Conservation (phyloP, 1,140 invertebrate genomes). For the Drosophila arawakana region DNA sequence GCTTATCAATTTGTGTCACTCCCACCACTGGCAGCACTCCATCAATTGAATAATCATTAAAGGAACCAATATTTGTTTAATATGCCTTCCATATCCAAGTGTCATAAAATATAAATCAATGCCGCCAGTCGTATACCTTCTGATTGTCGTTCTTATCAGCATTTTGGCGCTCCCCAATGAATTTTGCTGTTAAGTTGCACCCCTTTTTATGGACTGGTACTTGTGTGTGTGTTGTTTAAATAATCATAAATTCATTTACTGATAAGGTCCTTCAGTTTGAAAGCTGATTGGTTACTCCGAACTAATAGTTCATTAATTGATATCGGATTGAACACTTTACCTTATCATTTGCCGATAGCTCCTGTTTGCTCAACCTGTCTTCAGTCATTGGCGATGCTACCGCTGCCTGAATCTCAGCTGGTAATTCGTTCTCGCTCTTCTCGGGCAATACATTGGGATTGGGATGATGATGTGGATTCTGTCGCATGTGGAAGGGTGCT, state of each 20-base stretch:
- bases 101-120: constrained; percentile 33
- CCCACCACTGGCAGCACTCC: neutral
- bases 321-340: constrained; percentile 29
- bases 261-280: constrained; percentile 12
- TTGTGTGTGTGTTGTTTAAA: neutral
- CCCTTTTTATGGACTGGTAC: neutral
- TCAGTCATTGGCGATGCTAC: constrained; percentile 28
- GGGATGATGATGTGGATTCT: constrained; percentile 60
- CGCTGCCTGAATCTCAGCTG: constrained; percentile 20
- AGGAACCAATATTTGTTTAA: neutral
- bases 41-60: neutral
- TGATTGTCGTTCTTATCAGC: constrained; percentile 33
- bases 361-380: constrained; percentile 10
- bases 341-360: constrained; percentile 49
- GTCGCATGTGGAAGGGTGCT: constrained; percentile 51
- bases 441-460: constrained; percentile 29
- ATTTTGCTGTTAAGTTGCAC: constrained; percentile 22
- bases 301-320: constrained; percentile 28
- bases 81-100: neutral
- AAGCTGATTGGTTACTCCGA: constrained; percentile 1
- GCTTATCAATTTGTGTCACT: neutral
- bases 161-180: neutral
- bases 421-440: constrained; percentile 14
- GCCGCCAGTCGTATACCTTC: neutral
- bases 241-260: constrained; percentile 4